Conservation (phyloP, 2,113 vertebrate species). For the Epinephelus moara region DNA sequence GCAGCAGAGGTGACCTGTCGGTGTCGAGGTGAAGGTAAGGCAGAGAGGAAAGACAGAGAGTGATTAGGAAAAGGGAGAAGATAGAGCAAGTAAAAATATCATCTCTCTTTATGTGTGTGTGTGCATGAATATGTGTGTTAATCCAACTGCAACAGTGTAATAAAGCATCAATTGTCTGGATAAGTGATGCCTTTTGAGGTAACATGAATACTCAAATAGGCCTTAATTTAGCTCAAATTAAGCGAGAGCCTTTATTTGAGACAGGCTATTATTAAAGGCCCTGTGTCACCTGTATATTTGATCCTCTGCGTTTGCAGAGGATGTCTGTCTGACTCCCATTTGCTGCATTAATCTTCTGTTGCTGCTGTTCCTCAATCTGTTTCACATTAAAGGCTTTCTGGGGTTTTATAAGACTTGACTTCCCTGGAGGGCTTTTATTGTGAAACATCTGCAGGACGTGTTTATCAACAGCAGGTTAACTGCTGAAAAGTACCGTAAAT, state of each 20-base stretch:
- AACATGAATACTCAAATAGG: constrained; percentile 1
- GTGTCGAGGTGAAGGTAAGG: constrained; percentile 55
- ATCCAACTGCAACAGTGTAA: not conserved
- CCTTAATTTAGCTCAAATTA: constrained; percentile 16
- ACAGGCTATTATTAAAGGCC: not conserved
- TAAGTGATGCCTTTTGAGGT: constrained; percentile 10
- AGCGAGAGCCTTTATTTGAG: not conserved
- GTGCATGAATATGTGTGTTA: not conserved
- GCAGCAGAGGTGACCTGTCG: constrained; percentile 59
- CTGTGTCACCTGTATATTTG: constrained; percentile 6
- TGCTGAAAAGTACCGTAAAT: constrained; percentile 5
- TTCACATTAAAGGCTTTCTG: not conserved
- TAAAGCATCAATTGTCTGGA: not conserved
- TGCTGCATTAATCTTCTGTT: constrained; percentile 17
- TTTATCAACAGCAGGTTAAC: constrained; percentile 4
- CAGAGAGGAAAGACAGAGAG: constrained; percentile 52
- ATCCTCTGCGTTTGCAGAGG: not conserved
- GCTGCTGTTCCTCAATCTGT: constrained; percentile 45
- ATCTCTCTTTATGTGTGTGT: not conserved
- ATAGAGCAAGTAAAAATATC: constrained; percentile 36
- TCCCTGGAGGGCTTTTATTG: not conserved
- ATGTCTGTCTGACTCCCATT: not conserved
- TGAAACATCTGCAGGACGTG: not conserved
- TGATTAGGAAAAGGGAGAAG: constrained; percentile 55
- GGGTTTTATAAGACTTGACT: not conserved